phyloP scores from a whole-genome alignment of 2,888 invertebrate genomes.

The Hydropsyche betteni region DNA sequence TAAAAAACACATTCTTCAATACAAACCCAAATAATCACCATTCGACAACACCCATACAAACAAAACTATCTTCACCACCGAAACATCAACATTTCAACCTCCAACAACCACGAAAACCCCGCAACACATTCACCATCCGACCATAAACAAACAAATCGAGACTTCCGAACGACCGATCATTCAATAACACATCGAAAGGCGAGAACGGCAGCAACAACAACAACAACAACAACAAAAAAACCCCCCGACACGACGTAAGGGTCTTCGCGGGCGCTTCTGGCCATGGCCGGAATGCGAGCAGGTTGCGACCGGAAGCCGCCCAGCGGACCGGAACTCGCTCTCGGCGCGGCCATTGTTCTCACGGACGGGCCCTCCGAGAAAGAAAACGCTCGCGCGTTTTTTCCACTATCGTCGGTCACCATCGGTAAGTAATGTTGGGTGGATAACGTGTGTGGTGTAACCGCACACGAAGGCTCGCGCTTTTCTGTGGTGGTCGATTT shows the following conservation, averaged over 20 bases:
- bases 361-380: constrained; percentile 33
- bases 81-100: no score
- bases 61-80: no score
- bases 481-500: no score
- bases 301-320: constrained; percentile 46
- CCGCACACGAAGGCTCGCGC: neutral
- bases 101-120: no score
- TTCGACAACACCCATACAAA: no score
- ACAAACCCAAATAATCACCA: no score
- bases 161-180: no score
- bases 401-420: constrained; percentile 18
- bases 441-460: neutral
- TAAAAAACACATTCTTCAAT: no score
- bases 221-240: neutral
- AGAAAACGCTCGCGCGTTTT: constrained; percentile 4
- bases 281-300: constrained; percentile 19
- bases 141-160: no score
- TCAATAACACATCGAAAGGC: no score
- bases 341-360: constrained; percentile 48
- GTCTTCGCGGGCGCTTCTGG: neutral
- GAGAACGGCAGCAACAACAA: no score
- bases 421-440: neutral
- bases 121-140: no score
- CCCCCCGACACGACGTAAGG: neutral
- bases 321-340: constrained; percentile 50